Conservation (phyloP, 2,113 vertebrate species). For the Paralichthys olivaceus region DNA sequence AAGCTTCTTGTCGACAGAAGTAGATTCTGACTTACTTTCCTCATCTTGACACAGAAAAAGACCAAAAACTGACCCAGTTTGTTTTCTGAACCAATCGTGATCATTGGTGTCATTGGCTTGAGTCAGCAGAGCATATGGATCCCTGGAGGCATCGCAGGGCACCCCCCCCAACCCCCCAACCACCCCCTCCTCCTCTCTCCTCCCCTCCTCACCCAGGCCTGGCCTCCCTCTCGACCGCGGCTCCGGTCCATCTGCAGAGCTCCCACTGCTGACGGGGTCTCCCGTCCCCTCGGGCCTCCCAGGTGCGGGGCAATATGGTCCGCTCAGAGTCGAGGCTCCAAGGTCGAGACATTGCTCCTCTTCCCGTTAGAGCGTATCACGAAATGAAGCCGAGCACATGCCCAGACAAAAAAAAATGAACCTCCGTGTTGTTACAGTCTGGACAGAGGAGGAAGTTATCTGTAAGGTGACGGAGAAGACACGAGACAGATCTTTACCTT, state of each 20-base stretch:
- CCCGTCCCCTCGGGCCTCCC: constrained; percentile 37
- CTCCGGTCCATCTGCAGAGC: constrained; percentile 66
- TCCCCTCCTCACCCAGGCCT: background rate
- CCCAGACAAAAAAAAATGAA: background rate
- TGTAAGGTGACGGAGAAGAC: no score
- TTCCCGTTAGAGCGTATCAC: background rate
- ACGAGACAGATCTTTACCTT: no score
- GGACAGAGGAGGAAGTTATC: background rate
- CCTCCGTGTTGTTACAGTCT: background rate
- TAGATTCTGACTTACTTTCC: no score
- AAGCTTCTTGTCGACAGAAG: no score
- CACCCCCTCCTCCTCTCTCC: background rate
- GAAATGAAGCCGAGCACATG: background rate
- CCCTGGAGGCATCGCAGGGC: constrained; percentile 44
- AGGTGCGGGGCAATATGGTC: constrained; percentile 74
- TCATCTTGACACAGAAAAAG: background rate
- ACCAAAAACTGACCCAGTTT: constrained; percentile 8
- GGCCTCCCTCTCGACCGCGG: background rate
- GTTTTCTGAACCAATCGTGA: constrained; percentile 39
- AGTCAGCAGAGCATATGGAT: constrained; percentile 70
- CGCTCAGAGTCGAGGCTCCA: constrained; percentile 14
- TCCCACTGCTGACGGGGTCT: constrained; percentile 29
- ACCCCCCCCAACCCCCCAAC: background rate
- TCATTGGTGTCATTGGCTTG: constrained; percentile 51
- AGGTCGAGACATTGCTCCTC: constrained; percentile 34